phyloP scores from a whole-genome alignment of 2,797 vertebrate genomes.

The Limnodromus scolopaceus region DNA sequence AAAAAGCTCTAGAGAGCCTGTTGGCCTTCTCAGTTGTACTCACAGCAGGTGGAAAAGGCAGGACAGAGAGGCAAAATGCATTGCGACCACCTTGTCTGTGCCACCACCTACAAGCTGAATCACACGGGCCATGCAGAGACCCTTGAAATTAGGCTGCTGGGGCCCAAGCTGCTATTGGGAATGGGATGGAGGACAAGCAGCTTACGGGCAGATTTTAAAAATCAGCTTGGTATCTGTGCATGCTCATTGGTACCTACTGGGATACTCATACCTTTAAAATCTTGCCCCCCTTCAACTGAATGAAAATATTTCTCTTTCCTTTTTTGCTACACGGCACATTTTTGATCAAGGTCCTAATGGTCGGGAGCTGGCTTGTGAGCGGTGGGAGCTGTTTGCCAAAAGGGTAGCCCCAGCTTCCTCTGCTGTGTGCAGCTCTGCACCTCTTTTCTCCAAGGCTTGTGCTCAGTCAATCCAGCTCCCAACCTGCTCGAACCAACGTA shows the following conservation, averaged over 20 bases:
- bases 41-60: neutral
- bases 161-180: neutral
- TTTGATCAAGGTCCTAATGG: neutral
- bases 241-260: neutral
- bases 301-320: neutral
- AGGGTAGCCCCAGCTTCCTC: neutral
- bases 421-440: neutral
- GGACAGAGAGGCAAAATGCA: neutral
- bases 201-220: neutral
- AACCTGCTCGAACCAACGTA: neutral
- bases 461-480: neutral
- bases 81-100: neutral
- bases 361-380: neutral
- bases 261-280: neutral
- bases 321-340: neutral
- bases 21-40: neutral
- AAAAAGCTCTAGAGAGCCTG: neutral
- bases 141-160: neutral
- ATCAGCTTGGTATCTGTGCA: neutral
- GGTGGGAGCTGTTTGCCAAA: accelerated
- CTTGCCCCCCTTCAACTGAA: neutral
- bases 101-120: neutral
- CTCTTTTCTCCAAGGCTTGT: neutral
- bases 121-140: neutral
- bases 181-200: neutral